Percentiles rank a stretch among this genome's conserved stretches.
Conservation (phyloP, 1,140 invertebrate species). For the Gonatopus flavifemur region DNA sequence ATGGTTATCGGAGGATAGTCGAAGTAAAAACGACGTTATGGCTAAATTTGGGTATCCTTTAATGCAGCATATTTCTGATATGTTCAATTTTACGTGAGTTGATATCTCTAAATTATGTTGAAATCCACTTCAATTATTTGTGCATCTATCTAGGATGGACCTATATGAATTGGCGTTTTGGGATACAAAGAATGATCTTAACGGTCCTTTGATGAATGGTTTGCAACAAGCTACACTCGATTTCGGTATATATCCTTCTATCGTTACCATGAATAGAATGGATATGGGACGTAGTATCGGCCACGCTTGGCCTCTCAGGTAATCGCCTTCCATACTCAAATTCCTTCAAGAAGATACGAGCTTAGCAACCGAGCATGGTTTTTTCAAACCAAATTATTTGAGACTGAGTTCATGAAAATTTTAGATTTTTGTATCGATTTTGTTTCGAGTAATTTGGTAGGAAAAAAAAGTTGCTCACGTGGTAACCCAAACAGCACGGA, state of each 20-base stretch:
- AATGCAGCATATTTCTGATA: conserved; percentile 25
- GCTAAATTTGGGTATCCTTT: conserved; percentile 35
- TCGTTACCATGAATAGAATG: conserved; percentile 14
- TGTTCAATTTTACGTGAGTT: conserved; percentile 38
- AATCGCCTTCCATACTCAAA: too few relatives aligned
- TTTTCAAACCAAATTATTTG: too few relatives aligned
- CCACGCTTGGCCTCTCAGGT: conserved; percentile 21
- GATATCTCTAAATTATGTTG: too few relatives aligned
- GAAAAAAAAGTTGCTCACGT: too few relatives aligned
- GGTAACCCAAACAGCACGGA: too few relatives aligned
- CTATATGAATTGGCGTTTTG: conserved; percentile 7
- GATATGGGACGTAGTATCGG: conserved; percentile 2
- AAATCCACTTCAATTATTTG: too few relatives aligned
- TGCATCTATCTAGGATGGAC: conserved; percentile 14
- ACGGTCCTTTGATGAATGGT: conserved; percentile 11
- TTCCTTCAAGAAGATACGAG: too few relatives aligned
- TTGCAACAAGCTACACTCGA: conserved; percentile 5
- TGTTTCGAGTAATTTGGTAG: too few relatives aligned
- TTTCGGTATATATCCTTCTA: conserved; percentile 16
- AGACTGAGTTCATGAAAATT: too few relatives aligned
- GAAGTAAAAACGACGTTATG: conserved; percentile 16
- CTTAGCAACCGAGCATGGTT: too few relatives aligned
- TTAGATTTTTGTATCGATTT: too few relatives aligned
- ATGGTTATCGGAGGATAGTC: conserved; percentile 13
- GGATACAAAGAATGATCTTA: conserved; percentile 4